Evolutionary conservation across 2,888 invertebrate species (phyloP), one percentile per base, ranked within the genome.

Genomic region (Cataglyphis livida): DNA sequence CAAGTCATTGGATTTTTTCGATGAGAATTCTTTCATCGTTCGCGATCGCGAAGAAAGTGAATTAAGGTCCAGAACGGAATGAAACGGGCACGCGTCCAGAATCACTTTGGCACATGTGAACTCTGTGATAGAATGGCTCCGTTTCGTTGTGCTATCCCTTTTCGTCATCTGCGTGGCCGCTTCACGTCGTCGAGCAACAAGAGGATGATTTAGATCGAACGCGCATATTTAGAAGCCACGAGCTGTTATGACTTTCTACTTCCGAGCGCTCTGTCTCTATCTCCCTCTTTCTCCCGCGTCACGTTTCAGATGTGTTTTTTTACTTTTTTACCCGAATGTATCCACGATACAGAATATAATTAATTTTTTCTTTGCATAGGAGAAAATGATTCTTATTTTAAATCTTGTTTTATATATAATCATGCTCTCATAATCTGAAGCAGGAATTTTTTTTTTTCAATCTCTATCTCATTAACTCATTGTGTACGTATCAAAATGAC

Each of bases 161-260:
- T 62, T 81, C 62, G 68, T 68, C 82, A 61, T 71, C 64, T 59
- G 64, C 64, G 71, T 78, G 44, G 61, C 38, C 83, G 44, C 41
- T 32, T 61, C 81, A 38, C 62, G 71, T 83, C 73, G 83, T 61
- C 87, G 83, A 86, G 84, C 86, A 87, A 86, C 84, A 85, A 87
- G 84, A 88, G 59, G 21, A 87, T 87, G 91, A 90, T 91, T 90
- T 90, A 84, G 87, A 91, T 91, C 84, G 84, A 91, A 84, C 68
- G 85, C 82, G 54, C 87, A 62, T 86, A 89, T 89, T 87, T 87
- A 86, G 82, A 79, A 76, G 64, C 73, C 78, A 51, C 68, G 74
- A 59, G 71, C 61, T 88, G 87, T 85, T 83, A 88, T 84, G 90
- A 89, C 90, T 83, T 84, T 85, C 79, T 48, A 90, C 88, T 89